Conservation (phyloP, 1,140 invertebrate genomes). For the Rhagoletis zephyria region DNA sequence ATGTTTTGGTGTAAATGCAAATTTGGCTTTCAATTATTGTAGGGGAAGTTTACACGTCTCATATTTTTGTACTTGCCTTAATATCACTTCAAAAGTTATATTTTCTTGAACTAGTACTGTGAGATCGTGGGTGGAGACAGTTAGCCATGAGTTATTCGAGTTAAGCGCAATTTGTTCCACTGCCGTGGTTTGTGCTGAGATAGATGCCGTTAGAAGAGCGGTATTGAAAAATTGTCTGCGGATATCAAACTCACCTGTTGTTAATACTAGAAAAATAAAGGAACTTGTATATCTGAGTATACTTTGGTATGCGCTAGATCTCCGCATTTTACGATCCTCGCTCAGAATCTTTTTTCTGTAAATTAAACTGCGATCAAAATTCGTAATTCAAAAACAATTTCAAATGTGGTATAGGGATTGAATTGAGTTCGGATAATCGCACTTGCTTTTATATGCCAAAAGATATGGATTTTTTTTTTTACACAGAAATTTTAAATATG, state of each 20-base stretch:
- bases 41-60: background rate
- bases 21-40: background rate
- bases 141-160: slow-evolving; percentile 12
- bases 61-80: slow-evolving; percentile 9
- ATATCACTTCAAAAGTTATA: slow-evolving; percentile 49
- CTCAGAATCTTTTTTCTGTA: background rate
- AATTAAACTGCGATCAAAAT: background rate
- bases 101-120: slow-evolving; percentile 45
- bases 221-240: background rate
- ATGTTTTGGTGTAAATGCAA: background rate
- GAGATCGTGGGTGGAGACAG: slow-evolving; percentile 55
- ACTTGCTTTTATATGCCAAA: too few species aligned
- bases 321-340: background rate
- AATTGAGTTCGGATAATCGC: too few species aligned
- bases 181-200: slow-evolving; percentile 32
- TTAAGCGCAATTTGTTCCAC: background rate
- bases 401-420: too few species aligned
- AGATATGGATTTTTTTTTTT: too few species aligned
- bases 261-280: background rate
- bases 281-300: background rate
- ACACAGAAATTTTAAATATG: too few species aligned
- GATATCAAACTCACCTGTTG: background rate
- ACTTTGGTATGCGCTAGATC: background rate
- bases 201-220: background rate
- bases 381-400: too few species aligned